Evolutionary conservation across 2,797 vertebrate species (phyloP), one percentile per base, ranked within the genome.

Genomic region (Manis javanica): DNA sequence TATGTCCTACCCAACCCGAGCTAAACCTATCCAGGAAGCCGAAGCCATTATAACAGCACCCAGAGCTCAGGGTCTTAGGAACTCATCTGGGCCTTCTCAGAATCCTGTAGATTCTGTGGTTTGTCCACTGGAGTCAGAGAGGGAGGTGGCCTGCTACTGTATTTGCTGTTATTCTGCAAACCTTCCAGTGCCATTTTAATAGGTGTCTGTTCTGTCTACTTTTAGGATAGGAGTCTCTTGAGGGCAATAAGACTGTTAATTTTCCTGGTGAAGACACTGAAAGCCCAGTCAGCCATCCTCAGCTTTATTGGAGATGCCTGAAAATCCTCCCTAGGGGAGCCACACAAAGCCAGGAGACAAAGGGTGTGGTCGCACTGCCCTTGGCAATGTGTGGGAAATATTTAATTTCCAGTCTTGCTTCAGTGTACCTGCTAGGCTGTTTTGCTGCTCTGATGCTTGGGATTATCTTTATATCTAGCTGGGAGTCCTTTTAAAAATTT

Each of bases 211-310:
- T n/a, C 78, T 91, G 39, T 85, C 37, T 87, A 18, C 59, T 92
- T 89, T 92, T 87, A 89, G 84, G 92, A 66, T 84, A 91, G 81
- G 55, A 82, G 55, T 74, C 86, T 95, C 53, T 75, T 31, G 37
- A 93, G 94, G 74, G 49, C 57, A 57, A 0, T 71, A 46, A n/a
- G 92, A 69, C 64, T 55, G 15, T 74, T 66, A 82, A 23, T 42
- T 83, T 95, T 96, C 46, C 39, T 14, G 3, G 53, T 78, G 88
- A 86, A 83, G 87, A 83, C 63, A 59, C 4, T 9, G 19, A 83
- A 42, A 81, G 34, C 59, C 46, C 53, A 39, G 57, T 53, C 46
- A 55, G 26, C 34, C 18, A 29, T 57, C 49, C 21, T 23, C 21
- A 66, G 21, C 66, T 34, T 61, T 91, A 77, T 64, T 82, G 57